These are phyloP conservation scores for Pollenia labialis DNA, from an alignment of 2,888 invertebrate species.

Conservation along the genomic window DNA sequence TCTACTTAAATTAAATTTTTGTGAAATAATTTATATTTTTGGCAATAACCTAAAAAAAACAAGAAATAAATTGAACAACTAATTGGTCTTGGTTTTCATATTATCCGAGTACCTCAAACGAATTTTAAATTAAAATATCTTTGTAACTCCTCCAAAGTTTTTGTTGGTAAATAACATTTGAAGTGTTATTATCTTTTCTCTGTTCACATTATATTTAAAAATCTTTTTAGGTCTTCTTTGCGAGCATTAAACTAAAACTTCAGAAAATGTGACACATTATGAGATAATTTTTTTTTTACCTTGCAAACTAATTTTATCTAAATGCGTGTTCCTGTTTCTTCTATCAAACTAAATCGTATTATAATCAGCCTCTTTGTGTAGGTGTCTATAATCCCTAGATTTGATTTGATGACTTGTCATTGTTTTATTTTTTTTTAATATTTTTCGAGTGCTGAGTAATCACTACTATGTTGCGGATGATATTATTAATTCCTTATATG, in stretches of 20 bases:
- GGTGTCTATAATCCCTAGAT: constrained; percentile 70
- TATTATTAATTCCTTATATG: constrained; percentile 11
- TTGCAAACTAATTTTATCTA: constrained; percentile 16
- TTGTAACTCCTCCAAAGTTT: no score
- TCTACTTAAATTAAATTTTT: no score
- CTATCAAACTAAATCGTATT: constrained; percentile 54
- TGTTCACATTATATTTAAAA: not conserved
- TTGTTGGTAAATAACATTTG: no score
- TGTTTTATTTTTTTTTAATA: constrained; percentile 39
- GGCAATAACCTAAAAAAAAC: no score
- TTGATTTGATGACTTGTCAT: constrained; percentile 69
- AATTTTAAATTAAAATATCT: no score
- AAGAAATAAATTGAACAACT: no score
- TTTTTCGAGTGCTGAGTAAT: not conserved
- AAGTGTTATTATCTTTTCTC: no score
- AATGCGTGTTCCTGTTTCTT: constrained; percentile 50
- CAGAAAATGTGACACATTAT: constrained; percentile 46
- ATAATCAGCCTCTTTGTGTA: constrained; percentile 64
- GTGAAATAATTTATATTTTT: no score
- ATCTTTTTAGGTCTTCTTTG: constrained; percentile 27
- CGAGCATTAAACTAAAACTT: constrained; percentile 8
- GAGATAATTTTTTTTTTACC: constrained; percentile 21
- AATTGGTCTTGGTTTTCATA: no score
- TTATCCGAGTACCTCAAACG: no score
- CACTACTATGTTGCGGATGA: not conserved